Conservation (phyloP, 2,888 invertebrate species). For the Leptopilina drosophilae region DNA sequence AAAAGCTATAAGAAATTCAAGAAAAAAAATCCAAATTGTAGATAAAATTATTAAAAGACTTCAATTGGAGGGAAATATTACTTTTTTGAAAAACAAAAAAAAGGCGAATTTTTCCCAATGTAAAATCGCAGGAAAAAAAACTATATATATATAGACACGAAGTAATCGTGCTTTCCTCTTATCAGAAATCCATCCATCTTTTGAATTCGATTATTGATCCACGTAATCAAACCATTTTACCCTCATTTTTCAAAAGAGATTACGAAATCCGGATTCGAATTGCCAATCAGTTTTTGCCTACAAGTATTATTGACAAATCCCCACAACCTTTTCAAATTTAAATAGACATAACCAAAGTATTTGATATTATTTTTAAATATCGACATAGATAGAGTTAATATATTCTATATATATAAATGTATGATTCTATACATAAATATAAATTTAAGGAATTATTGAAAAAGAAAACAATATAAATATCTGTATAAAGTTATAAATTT, state of each 20-base stretch:
- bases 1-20: no score
- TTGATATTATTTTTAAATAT: constrained; percentile 7
- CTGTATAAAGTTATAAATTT: neutral
- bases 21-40: no score
- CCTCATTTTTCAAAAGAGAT: constrained; percentile 26
- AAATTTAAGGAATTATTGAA: neutral
- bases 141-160: neutral
- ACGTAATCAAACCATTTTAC: constrained; percentile 16
- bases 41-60: no score
- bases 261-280: constrained; percentile 33
- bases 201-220: constrained; percentile 26
- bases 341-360: constrained; percentile 19
- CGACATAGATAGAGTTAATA: neutral
- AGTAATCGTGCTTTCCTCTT: constrained; percentile 6
- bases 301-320: constrained; percentile 26
- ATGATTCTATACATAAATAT: neutral
- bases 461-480: no score
- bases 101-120: neutral
- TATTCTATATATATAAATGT: neutral
- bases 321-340: neutral
- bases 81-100: neutral
- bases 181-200: constrained; percentile 30
- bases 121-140: neutral
- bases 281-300: constrained; percentile 30
- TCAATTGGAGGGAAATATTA: neutral